Conservation (phyloP, 2,113 vertebrate genomes). For the Lagopus muta region DNA sequence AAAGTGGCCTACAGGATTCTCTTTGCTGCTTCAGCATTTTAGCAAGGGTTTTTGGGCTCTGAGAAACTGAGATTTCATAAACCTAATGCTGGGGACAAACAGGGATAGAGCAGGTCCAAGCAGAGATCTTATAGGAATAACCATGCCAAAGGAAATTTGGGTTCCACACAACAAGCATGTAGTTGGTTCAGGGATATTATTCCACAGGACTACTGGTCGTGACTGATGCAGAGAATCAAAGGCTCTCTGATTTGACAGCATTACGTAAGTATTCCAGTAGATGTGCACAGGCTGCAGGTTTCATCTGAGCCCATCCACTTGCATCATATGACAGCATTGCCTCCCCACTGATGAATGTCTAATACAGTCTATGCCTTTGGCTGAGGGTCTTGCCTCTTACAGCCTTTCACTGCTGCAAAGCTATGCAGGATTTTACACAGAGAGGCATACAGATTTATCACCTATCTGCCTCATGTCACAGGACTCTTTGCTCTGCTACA, state of each 20-base stretch:
- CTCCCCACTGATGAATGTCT: background rate
- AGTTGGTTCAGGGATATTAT: background rate
- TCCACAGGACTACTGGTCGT: background rate
- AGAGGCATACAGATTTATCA: background rate
- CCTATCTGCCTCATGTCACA: background rate
- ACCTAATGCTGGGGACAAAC: background rate
- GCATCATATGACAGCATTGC: background rate
- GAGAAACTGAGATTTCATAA: background rate
- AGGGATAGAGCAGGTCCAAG: background rate
- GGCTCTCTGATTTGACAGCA: fast-evolving
- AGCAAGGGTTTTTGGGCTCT: background rate
- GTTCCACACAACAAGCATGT: background rate
- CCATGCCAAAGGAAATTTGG: background rate
- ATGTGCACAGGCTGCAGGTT: background rate
- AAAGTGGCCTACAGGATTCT: background rate
- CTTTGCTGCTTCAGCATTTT: background rate
- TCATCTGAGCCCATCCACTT: background rate
- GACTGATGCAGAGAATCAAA: background rate
- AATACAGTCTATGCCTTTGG: background rate
- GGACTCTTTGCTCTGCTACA: background rate
- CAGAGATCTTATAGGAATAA: background rate
- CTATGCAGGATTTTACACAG: background rate
- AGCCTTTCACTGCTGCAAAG: background rate
- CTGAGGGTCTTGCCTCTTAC: background rate
- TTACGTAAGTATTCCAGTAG: background rate